Evolutionary conservation across 2,113 vertebrate genomes (phyloP), one percentile per base, ranked within the genome.

Genomic region (Eolophus roseicapilla): DNA sequence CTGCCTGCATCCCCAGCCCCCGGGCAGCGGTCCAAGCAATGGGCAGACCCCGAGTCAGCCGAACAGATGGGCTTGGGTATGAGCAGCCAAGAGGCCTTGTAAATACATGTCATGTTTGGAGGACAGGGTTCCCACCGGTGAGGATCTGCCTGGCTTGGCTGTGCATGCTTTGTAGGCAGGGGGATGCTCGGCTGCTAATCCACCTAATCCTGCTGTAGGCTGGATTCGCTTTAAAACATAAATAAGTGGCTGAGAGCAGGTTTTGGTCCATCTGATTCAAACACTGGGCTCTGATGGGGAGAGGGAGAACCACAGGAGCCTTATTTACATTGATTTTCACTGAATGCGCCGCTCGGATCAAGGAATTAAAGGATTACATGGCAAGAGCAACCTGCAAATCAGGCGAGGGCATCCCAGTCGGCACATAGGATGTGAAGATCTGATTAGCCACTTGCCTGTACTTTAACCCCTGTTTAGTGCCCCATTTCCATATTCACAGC

Each of bases 121-220:
- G 95, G 92, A 53, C 71, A 90, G 94, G 82, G 76, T 67, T 93
- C 86, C 88, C 60, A 19, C 33, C 90, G 46, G 82, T 2, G 2
- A 8, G 1, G 13, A 53, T 93, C 88, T 47, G 57, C 68, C 89
- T 82, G 93, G 77, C 79, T 71, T 71, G 93, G 86, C 67, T 64
- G 31, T 18, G 47, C 50, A 7, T 28, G 89, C 71, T 93, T 63
- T 6, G 25, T 18, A 94, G 95, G 86, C 92, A 96, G 52, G 88
- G 88, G 95, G 93, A 76, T 57, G 88, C 86, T 95, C 92, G 8
- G 76, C 85, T 90, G 93, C 79, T 97, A 96, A 95, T 96, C 93
- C 95, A 64, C 17, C 2, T 93, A 94, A 96, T 96, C 93, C 93
- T 86, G 93, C 86, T 94, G 69, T 52, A 67, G 95, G 90, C 95